Conservation (phyloP, 2,113 vertebrate species). For the Pheucticus melanocephalus region DNA sequence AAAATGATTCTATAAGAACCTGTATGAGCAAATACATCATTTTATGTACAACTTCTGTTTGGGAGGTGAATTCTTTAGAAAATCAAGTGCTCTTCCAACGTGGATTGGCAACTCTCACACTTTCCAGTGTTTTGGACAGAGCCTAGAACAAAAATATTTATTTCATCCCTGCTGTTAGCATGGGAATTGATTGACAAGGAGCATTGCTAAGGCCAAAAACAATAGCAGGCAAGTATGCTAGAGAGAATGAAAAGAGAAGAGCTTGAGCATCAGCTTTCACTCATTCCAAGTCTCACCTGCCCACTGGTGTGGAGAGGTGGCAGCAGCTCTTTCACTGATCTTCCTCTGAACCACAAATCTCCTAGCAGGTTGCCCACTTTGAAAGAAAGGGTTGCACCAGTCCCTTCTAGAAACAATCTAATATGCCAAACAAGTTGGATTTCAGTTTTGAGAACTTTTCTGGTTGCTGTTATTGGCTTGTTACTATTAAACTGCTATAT, state of each 20-base stretch:
- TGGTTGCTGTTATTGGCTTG: background rate
- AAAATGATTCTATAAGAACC: background rate
- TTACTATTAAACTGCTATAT: background rate
- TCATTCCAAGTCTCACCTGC: background rate
- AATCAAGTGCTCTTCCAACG: background rate
- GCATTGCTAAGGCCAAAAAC: background rate
- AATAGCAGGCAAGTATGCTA: background rate
- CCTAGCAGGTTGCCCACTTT: background rate
- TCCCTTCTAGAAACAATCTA: background rate
- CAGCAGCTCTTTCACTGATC: background rate
- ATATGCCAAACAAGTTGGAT: background rate
- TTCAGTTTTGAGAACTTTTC: background rate
- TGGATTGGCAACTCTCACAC: background rate
- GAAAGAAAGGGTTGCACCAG: background rate
- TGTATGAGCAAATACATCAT: background rate
- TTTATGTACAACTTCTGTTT: background rate
- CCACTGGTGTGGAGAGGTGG: background rate
- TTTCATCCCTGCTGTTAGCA: background rate
- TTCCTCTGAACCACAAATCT: background rate
- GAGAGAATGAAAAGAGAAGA: background rate
- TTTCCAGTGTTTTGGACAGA: background rate
- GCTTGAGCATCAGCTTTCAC: background rate
- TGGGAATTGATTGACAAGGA: background rate
- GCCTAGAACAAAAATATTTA: background rate
- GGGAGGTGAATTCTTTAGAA: background rate